phyloP scores from a whole-genome alignment of 2,113 vertebrate species.

The Tupaia tana region DNA sequence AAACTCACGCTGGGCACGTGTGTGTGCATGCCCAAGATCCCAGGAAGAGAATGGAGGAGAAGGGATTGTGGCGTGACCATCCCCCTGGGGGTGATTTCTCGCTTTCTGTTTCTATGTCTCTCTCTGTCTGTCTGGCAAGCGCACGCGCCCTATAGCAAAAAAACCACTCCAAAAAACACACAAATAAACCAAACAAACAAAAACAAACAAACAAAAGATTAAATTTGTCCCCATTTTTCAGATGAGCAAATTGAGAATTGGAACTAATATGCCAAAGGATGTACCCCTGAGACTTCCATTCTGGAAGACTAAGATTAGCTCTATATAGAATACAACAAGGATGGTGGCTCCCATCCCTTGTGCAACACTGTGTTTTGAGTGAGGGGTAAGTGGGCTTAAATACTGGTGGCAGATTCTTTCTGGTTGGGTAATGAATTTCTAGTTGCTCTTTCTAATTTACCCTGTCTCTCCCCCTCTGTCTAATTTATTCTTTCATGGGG shows the following conservation, averaged over 20 bases:
- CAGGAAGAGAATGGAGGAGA: too few relatives aligned
- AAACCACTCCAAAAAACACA: too few relatives aligned
- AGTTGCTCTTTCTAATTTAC: not conserved
- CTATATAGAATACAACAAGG: not conserved
- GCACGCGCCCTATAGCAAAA: too few relatives aligned
- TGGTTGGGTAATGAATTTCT: not conserved
- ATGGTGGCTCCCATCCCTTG: not conserved
- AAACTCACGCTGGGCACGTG: too few relatives aligned
- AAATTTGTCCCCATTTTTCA: not conserved
- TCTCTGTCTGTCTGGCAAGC: too few relatives aligned
- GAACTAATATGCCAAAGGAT: not conserved
- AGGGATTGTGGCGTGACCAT: too few relatives aligned
- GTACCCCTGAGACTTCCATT: not conserved
- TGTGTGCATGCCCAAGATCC: too few relatives aligned
- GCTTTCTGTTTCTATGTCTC: too few relatives aligned
- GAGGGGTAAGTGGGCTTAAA: not conserved
- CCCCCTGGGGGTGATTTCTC: too few relatives aligned
- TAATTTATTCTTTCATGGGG: slow-evolving; percentile 49
- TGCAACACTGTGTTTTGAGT: not conserved
- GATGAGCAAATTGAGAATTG: not conserved
- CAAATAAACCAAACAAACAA: too few relatives aligned
- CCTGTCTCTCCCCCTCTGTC: not conserved
- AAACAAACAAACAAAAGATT: too few relatives aligned
- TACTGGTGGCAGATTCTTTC: slow-evolving; percentile 12
- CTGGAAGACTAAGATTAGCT: not conserved